Conservation (phyloP, 2,113 vertebrate species). For the Ursus arctos region DNA sequence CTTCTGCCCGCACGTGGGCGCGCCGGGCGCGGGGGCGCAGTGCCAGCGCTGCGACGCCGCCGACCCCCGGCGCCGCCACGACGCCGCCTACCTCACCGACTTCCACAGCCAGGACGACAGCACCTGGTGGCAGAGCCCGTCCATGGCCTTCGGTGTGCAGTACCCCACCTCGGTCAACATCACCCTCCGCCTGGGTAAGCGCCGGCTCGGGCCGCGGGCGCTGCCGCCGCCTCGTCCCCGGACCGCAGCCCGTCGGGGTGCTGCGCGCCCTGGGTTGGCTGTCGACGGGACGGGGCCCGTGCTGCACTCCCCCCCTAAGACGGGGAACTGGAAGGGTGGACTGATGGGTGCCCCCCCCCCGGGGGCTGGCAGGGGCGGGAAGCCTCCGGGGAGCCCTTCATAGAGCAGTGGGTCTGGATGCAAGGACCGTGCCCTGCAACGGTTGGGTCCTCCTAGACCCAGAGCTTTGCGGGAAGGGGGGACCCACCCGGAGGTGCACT, state of each 20-base stretch:
- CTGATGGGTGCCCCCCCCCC: not conserved
- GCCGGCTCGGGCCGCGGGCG: fast-evolving
- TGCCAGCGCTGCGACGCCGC: conserved; percentile 92
- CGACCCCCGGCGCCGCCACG: conserved; percentile 89
- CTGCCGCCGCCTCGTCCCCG: fast-evolving
- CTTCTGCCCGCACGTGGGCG: conserved; percentile 94
- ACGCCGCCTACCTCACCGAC: conserved; percentile 93
- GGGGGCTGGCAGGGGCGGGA: not conserved
- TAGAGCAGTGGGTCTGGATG: not conserved
- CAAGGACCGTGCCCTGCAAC: no score
- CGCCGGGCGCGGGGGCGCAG: conserved; percentile 83
- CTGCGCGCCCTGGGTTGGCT: not conserved
- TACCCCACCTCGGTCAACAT: conserved; percentile 94
- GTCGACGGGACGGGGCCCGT: not conserved
- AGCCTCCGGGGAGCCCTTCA: not conserved
- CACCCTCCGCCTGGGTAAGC: conserved; percentile 94
- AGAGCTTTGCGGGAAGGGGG: not conserved
- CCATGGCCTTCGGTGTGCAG: conserved; percentile 96
- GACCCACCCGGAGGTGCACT: not conserved
- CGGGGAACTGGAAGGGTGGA: fast-evolving
- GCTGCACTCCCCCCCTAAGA: no score
- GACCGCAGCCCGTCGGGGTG: not conserved
- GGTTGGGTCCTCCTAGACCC: not conserved
- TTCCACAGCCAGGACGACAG: conserved; percentile 95
- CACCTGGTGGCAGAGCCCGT: conserved; percentile 99